Evolutionary conservation across 2,797 vertebrate species (phyloP).

Genomic region (Sebastes aleutianus): DNA sequence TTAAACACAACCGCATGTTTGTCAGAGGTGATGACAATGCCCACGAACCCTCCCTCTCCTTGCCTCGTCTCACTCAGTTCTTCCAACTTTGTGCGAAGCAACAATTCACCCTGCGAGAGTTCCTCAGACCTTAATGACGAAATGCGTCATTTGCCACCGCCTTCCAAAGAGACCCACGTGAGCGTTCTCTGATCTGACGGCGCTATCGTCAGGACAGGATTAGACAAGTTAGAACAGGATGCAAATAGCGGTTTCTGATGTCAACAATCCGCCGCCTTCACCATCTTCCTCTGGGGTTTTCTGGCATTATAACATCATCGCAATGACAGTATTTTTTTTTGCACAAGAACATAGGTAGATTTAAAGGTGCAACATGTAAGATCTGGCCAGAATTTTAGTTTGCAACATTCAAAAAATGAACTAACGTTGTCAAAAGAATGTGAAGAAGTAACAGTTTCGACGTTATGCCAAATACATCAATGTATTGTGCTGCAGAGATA

Average conservation of each 20-base stretch:
- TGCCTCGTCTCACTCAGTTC: slow-evolving; percentile 29
- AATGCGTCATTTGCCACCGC: background rate
- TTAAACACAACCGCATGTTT: slow-evolving; percentile 76
- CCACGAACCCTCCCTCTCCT: slow-evolving; percentile 27
- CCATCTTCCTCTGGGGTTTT: background rate
- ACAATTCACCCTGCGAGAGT: slow-evolving; percentile 21
- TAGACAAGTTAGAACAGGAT: background rate
- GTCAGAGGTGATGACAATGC: slow-evolving; percentile 67
- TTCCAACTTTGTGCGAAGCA: slow-evolving; percentile 43
- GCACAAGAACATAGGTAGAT: background rate
- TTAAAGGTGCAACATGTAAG: background rate
- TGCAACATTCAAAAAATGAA: no score
- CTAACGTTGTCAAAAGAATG: no score
- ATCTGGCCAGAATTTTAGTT: no score
- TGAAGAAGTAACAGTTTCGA: no score
- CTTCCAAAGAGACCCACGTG: background rate
- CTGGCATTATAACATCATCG: background rate
- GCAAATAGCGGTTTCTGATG: background rate
- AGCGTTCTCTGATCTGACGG: background rate
- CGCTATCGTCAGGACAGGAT: background rate
- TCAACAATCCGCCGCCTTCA: background rate
- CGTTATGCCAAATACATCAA: no score
- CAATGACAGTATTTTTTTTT: background rate
- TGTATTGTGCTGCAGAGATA: no score
- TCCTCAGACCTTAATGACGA: background rate